Evolutionary conservation across 2,888 invertebrate species (phyloP).

Genomic region (Dryocosmus kuriphilus): DNA sequence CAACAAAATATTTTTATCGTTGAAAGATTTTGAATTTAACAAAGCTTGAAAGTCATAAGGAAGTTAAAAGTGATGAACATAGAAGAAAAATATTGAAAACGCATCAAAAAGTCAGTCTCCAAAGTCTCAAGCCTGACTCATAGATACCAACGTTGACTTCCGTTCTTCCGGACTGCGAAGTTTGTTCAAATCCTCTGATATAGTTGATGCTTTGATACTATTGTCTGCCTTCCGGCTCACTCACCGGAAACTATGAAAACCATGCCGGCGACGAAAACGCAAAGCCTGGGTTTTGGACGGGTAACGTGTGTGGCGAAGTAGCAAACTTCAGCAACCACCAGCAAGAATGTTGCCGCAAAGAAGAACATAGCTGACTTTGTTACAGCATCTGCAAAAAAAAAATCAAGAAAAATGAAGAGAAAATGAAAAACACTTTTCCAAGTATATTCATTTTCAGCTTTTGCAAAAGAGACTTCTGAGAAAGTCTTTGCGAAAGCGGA

Average conservation of each 20-base stretch:
- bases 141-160: constrained; percentile 16
- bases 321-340: constrained; percentile 88
- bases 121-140: constrained; percentile 17
- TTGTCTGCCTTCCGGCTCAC: constrained; percentile 57
- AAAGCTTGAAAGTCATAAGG: not conserved
- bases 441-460: not conserved
- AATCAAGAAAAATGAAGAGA: not conserved
- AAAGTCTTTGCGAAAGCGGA: not conserved
- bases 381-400: constrained; percentile 86
- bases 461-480: not conserved
- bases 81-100: constrained; percentile 37
- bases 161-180: constrained; percentile 25
- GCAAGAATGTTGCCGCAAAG: constrained; percentile 86
- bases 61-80: constrained; percentile 28
- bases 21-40: not conserved
- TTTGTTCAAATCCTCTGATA: constrained; percentile 28
- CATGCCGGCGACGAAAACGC: constrained; percentile 91
- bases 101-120: constrained; percentile 8
- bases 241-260: constrained; percentile 93
- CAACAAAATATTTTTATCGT: no score
- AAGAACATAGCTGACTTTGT: constrained; percentile 91
- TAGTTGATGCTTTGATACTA: constrained; percentile 37
- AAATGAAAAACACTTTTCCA: constrained; percentile 3
- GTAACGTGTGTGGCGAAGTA: constrained; percentile 90
- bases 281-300: constrained; percentile 84